Conservation (phyloP, 2,888 invertebrate genomes). For the Pterobdella sp. region DNA sequence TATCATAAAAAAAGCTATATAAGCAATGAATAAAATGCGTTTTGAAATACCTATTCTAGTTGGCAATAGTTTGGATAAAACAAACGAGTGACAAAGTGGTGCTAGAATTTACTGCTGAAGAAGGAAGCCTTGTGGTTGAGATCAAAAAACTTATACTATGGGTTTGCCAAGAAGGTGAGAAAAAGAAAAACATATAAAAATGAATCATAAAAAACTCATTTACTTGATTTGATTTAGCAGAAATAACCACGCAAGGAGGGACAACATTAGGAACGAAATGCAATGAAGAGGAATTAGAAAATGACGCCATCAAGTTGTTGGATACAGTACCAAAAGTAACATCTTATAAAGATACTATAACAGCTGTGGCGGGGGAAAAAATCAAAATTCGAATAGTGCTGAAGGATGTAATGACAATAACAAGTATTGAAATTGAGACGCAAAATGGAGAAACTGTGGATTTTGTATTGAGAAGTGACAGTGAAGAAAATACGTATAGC, state of each 20-base stretch:
- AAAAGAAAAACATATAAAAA: neutral
- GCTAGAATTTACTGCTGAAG: neutral
- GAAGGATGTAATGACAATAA: neutral
- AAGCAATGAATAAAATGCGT: too few relatives aligned
- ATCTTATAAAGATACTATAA: neutral
- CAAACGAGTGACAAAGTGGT: neutral
- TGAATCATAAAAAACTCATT: neutral
- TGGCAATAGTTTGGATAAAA: constrained; percentile 1
- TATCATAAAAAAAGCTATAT: too few relatives aligned
- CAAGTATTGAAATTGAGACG: neutral
- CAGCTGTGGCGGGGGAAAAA: neutral
- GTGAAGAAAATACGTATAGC: constrained; percentile 17
- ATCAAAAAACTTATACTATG: constrained; percentile 14
- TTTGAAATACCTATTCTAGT: constrained; percentile 6
- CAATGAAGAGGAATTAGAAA: neutral
- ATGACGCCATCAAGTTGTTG: neutral
- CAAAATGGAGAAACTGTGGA: constrained; percentile 6
- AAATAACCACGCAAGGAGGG: neutral
- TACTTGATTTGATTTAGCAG: neutral
- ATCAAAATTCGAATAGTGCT: neutral
- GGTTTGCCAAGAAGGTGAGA: constrained; percentile 18
- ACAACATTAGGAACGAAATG: neutral
- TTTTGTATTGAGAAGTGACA: neutral
- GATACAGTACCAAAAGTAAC: neutral
- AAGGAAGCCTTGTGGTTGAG: neutral